Evolutionary conservation across 2,113 vertebrate species (phyloP).

Genomic region (Misgurnus mizolepis): DNA sequence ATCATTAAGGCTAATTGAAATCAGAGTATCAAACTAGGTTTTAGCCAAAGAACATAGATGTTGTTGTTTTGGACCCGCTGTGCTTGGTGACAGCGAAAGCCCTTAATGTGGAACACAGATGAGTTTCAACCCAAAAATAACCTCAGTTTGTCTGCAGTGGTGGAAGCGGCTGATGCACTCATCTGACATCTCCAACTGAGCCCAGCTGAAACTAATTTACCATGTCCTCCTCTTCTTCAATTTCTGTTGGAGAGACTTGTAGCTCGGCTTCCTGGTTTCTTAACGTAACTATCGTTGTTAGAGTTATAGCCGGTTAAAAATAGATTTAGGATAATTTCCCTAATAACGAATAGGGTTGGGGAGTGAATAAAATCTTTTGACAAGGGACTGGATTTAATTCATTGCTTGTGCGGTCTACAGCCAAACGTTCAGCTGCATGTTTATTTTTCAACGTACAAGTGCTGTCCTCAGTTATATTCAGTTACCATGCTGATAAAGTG

Average conservation of each 20-base stretch:
- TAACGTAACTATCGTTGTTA: not conserved
- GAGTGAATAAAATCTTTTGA: slow-evolving; percentile 36
- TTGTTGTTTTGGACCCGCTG: slow-evolving; percentile 7
- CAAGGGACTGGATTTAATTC: slow-evolving; percentile 40
- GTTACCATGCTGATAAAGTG: slow-evolving; percentile 47
- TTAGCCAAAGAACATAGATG: not conserved
- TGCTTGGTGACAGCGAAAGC: slow-evolving; percentile 36
- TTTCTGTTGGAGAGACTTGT: slow-evolving; percentile 46
- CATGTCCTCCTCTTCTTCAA: slow-evolving; percentile 43
- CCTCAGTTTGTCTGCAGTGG: slow-evolving; percentile 54
- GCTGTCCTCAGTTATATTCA: slow-evolving; percentile 10
- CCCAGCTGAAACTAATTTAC: slow-evolving; percentile 54
- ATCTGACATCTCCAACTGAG: slow-evolving; percentile 62
- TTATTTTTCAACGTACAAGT: slow-evolving; percentile 18
- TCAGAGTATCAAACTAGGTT: not conserved
- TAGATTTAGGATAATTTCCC: slow-evolving; percentile 12
- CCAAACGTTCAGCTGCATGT: slow-evolving; percentile 40
- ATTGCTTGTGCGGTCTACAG: slow-evolving; percentile 28
- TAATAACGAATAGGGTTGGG: slow-evolving; percentile 29
- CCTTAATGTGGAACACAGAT: slow-evolving; percentile 63
- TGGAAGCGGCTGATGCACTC: slow-evolving; percentile 58
- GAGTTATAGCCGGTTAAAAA: slow-evolving; percentile 19
- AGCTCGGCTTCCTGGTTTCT: slow-evolving; percentile 23
- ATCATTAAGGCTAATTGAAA: too few relatives aligned
- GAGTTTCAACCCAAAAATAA: slow-evolving; percentile 70